Conservation (phyloP, 2,113 vertebrate species). For the Pao palembangensis region DNA sequence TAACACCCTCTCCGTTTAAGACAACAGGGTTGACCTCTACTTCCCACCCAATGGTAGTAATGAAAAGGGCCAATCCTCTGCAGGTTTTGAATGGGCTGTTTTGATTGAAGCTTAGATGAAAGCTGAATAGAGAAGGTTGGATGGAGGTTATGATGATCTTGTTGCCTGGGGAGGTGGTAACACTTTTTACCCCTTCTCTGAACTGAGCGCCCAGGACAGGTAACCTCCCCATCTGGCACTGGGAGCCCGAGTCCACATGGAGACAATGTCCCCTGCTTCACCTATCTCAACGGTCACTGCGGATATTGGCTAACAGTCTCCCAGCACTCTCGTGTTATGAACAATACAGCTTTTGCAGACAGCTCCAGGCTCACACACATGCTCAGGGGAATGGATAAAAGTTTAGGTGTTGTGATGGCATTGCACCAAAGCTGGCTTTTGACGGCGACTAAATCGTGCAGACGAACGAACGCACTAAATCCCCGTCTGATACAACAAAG, state of each 20-base stretch:
- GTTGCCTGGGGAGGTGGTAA: conserved; percentile 45
- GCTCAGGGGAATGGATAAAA: conserved; percentile 1
- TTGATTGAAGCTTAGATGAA: conserved; percentile 56
- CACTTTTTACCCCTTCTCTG: conserved; percentile 46
- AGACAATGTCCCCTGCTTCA: conserved; percentile 60
- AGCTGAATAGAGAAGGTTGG: conserved; percentile 47
- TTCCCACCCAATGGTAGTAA: conserved; percentile 33
- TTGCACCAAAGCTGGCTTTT: conserved; percentile 13
- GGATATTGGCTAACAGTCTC: conserved; percentile 62
- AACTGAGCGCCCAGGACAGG: conserved; percentile 54
- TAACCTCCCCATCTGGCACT: conserved; percentile 34
- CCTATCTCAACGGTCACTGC: conserved; percentile 41
- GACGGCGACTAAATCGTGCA: conserved; percentile 46
- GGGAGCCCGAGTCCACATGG: conserved; percentile 43
- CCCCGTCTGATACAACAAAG: conserved; percentile 44
- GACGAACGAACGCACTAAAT: conserved; percentile 45
- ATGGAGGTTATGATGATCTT: conserved; percentile 53
- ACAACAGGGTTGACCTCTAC: conserved; percentile 38
- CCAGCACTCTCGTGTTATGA: conserved; percentile 40
- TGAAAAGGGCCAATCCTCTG: conserved; percentile 20
- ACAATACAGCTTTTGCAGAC: conserved; percentile 29
- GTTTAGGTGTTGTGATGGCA: conserved; percentile 20
- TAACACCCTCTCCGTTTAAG: conserved; percentile 39
- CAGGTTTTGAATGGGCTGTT: conserved; percentile 31
- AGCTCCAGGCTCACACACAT: conserved; percentile 13